A percentile compares a stretch with the other conserved stretches of the same genome.
These are phyloP conservation scores for Mastacembelus armatus DNA, from an alignment of 2,797 vertebrate genomes.

Conservation along the genomic window DNA sequence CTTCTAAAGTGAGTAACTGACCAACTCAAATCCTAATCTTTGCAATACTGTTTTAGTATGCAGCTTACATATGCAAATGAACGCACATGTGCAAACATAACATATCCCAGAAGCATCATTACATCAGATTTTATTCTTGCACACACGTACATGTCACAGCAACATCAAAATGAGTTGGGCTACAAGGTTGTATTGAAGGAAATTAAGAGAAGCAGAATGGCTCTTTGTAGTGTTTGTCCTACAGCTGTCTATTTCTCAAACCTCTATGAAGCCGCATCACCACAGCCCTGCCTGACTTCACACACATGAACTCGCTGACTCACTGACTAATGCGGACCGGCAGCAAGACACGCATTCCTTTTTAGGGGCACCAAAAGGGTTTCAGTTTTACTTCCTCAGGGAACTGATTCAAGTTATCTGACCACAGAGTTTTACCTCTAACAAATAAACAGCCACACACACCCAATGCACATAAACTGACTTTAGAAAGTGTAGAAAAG, in stretches of 20 bases:
- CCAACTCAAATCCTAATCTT: slow-evolving; percentile 33
- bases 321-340: background rate
- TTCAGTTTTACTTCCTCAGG: slow-evolving; percentile 37
- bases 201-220: background rate
- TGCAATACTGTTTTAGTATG: slow-evolving; percentile 16
- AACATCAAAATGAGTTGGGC: background rate
- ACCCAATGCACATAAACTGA: background rate
- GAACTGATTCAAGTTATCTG: slow-evolving; percentile 57
- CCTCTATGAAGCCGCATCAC: background rate
- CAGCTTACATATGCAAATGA: slow-evolving; percentile 13
- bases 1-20: slow-evolving; percentile 5
- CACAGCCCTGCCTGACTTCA: slow-evolving; percentile 14
- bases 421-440: slow-evolving; percentile 38
- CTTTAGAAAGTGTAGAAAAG: slow-evolving; percentile 30
- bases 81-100: slow-evolving; percentile 22
- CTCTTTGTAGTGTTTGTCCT: background rate
- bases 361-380: slow-evolving; percentile 53
- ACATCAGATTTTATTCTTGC: background rate
- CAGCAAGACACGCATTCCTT: slow-evolving; percentile 58
- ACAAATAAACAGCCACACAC: background rate
- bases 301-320: background rate
- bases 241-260: background rate
- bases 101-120: slow-evolving; percentile 19
- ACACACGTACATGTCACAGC: too few relatives aligned
- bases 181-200: background rate